Conservation (phyloP, 1,140 invertebrate species). For the Tetramorium parvispinum region DNA sequence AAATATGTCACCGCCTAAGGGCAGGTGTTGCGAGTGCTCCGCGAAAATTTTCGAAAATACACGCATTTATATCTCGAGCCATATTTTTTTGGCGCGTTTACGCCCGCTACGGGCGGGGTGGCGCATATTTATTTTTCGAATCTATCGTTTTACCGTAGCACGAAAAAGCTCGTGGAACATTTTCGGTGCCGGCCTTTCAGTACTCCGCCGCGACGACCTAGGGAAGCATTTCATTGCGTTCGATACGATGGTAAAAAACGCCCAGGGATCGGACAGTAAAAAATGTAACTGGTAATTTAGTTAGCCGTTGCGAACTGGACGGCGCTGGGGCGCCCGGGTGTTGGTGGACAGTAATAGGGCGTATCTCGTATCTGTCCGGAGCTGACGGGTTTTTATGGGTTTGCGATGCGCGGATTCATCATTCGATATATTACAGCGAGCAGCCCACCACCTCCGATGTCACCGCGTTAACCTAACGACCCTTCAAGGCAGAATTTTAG, state of each 20-base stretch:
- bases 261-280: slow-evolving; percentile 83
- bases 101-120: slow-evolving; percentile 59
- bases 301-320: slow-evolving; percentile 83
- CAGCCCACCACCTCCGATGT: slow-evolving; percentile 76
- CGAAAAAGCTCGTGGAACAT: slow-evolving; percentile 72
- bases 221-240: slow-evolving; percentile 82
- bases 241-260: slow-evolving; percentile 82
- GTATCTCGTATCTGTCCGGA: slow-evolving; percentile 84
- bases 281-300: slow-evolving; percentile 86
- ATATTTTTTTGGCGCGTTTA: slow-evolving; percentile 69
- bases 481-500: slow-evolving; percentile 78
- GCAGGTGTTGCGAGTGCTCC: slow-evolving; percentile 61
- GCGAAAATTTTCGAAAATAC: slow-evolving; percentile 64
- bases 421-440: slow-evolving; percentile 83
- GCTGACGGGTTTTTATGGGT: slow-evolving; percentile 85
- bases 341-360: slow-evolving; percentile 84
- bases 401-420: slow-evolving; percentile 84
- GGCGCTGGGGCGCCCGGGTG: slow-evolving; percentile 73
- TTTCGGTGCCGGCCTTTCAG: slow-evolving; percentile 68
- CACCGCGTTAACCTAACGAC: slow-evolving; percentile 80
- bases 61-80: slow-evolving; percentile 59
- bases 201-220: slow-evolving; percentile 69
- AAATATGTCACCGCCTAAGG: slow-evolving; percentile 57
- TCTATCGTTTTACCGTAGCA: slow-evolving; percentile 71
- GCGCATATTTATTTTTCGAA: slow-evolving; percentile 69